Evolutionary conservation across 2,888 invertebrate species (phyloP).

Genomic region (Chalcis sispes): DNA sequence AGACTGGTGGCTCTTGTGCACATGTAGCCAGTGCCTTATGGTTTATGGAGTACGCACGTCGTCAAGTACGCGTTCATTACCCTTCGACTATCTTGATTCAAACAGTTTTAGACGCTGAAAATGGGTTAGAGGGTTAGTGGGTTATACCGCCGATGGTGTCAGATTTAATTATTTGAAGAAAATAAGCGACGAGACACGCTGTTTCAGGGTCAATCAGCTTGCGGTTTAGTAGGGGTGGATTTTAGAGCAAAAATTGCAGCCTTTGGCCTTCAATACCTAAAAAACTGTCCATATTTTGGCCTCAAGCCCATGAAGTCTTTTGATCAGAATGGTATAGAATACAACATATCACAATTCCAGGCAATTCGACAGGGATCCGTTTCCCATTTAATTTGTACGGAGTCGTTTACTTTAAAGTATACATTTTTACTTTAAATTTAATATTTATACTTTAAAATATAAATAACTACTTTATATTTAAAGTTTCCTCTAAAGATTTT

Average conservation of each 20-base stretch:
- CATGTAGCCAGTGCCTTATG: conserved; percentile 4
- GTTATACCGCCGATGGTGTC: too few relatives aligned
- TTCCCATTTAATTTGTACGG: background rate
- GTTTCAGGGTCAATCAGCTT: background rate
- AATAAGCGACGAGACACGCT: too few relatives aligned
- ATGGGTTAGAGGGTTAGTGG: background rate
- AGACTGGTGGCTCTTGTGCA: background rate
- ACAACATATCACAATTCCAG: background rate
- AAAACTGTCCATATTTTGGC: background rate
- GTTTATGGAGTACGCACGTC: conserved; percentile 1
- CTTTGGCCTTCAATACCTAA: background rate
- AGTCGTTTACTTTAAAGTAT: too few relatives aligned
- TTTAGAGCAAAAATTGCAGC: background rate
- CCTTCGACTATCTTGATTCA: conserved; percentile 1
- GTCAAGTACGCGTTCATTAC: background rate
- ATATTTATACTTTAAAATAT: too few relatives aligned
- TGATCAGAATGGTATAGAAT: background rate
- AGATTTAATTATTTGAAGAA: too few relatives aligned
- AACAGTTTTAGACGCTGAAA: conserved; percentile 3
- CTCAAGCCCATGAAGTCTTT: background rate
- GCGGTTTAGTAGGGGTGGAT: background rate
- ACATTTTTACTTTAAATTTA: too few relatives aligned
- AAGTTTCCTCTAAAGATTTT: too few relatives aligned
- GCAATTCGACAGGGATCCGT: background rate
- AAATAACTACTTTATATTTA: too few relatives aligned